Evolutionary conservation across 2,888 invertebrate genomes (phyloP).

Genomic region (Drosophila silvestris): DNA sequence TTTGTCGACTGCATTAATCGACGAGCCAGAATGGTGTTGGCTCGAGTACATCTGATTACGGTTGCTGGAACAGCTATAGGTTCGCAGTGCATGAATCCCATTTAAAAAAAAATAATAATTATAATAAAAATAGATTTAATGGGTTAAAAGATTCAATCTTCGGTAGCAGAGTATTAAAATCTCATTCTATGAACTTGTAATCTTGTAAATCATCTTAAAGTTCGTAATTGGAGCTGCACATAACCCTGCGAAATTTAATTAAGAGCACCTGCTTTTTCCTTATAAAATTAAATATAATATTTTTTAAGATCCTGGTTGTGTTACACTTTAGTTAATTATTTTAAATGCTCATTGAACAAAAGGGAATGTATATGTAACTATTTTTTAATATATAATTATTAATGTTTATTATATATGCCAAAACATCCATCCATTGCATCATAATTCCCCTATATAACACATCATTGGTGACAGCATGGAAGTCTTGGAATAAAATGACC

Average conservation of each 20-base stretch:
- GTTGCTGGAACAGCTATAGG: neutral
- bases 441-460: neutral
- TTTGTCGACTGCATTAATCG: neutral
- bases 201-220: neutral
- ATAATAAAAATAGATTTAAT: neutral
- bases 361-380: neutral
- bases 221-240: neutral
- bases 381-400: neutral
- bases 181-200: no score
- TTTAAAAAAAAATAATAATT: neutral
- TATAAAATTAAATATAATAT: neutral
- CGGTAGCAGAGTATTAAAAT: neutral
- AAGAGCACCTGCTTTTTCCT: rapidly evolving
- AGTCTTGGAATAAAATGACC: neutral
- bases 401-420: no score
- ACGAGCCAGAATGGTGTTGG: neutral
- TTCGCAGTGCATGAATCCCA: neutral
- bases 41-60: neutral
- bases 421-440: no score
- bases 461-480: neutral
- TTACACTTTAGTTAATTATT: neutral
- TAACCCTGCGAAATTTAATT: neutral
- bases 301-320: neutral
- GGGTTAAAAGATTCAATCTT: neutral
- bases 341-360: neutral